Percentiles rank a stretch among this genome's conserved stretches.
Evolutionary conservation across 92 coral and sea anemone genomes (phyloP).

Genomic region (Epizoanthus rinbou): DNA sequence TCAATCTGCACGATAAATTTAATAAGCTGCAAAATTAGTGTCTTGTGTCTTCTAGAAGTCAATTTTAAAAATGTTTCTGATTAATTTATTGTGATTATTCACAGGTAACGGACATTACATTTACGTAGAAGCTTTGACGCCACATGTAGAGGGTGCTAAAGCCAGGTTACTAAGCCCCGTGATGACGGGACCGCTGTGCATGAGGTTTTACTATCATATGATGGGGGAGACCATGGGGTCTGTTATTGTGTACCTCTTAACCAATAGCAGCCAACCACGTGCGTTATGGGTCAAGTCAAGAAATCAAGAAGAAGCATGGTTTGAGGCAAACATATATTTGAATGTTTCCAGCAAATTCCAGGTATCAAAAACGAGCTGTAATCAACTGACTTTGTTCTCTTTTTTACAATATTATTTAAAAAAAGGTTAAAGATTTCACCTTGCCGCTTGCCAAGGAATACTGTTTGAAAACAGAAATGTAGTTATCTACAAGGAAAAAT

Average conservation of each 20-base stretch:
- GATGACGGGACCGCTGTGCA: constrained; percentile 17
- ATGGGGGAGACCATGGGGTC: constrained; percentile 25
- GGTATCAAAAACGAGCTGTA: not conserved
- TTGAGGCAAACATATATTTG: constrained; percentile 13
- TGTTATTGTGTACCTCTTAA: not conserved
- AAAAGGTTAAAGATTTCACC: too few species aligned
- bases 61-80: not conserved
- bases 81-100: not conserved
- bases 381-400: not conserved
- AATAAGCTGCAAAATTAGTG: too few species aligned
- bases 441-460: too few species aligned
- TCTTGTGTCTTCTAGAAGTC: too few species aligned
- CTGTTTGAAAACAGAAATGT: too few species aligned
- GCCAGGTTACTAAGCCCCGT: constrained; percentile 21
- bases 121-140: constrained; percentile 2
- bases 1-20: too few species aligned
- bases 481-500: too few species aligned
- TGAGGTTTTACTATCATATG: constrained; percentile 35
- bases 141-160: not conserved
- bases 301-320: not conserved
- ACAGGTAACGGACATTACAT: constrained; percentile 27
- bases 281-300: constrained; percentile 36
- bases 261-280: constrained; percentile 21
- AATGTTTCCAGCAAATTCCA: constrained; percentile 1
- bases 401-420: not conserved